Evolutionary conservation across 2,113 vertebrate species (phyloP).

Genomic region (Eudyptes chrysolophus): DNA sequence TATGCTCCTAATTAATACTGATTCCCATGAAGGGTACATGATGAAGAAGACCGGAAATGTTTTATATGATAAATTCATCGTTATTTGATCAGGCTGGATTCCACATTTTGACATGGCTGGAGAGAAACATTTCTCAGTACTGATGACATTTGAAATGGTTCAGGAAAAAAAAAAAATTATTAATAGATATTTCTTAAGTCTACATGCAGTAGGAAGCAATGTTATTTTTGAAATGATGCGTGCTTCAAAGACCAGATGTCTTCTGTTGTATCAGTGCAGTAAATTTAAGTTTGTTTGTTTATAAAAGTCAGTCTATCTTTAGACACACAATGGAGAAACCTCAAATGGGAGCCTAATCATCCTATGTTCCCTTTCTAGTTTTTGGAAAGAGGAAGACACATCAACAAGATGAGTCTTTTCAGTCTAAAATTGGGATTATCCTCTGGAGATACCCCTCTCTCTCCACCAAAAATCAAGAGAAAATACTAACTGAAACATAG

Average conservation of each 20-base stretch:
- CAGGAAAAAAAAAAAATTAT: not conserved
- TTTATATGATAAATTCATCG: not conserved
- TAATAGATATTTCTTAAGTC: not conserved
- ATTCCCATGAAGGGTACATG: not conserved
- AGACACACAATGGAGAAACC: not conserved
- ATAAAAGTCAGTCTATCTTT: not conserved
- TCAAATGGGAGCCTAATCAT: not conserved
- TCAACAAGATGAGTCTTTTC: not conserved
- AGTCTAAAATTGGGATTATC: not conserved
- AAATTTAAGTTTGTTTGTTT: not conserved
- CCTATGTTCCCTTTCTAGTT: not conserved
- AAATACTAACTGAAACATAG: not conserved
- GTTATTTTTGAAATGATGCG: not conserved
- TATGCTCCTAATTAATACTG: not conserved
- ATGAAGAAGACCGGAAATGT: not conserved
- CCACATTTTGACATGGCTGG: not conserved
- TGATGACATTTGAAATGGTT: not conserved
- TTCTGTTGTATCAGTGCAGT: not conserved
- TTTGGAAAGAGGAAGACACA: not conserved
- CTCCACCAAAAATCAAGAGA: not conserved
- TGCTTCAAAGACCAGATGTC: not conserved
- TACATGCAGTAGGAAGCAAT: not conserved
- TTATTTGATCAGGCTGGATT: not conserved
- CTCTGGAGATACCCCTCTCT: not conserved
- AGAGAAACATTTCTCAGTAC: not conserved